Base-by-base conservation (phyloP, 2,113 vertebrate species). In the Atrichornis clamosus region DNA sequence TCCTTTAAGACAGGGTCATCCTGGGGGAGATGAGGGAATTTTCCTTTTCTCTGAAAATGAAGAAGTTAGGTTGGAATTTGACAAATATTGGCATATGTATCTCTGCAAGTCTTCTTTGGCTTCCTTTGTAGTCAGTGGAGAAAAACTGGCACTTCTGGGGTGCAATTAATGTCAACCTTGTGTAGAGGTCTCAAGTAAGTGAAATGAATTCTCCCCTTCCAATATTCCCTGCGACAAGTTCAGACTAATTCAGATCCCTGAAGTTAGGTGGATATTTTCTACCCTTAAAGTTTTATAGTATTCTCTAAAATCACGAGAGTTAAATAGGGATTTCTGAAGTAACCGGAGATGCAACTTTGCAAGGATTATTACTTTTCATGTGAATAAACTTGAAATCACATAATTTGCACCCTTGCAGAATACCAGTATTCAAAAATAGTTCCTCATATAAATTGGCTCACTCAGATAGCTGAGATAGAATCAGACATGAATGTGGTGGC, bases 1-100 rank as follows among this genome's bases (percentile, higher is more conserved):
- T 90, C 78, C 82, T 95, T 94, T 89, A 94, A 93, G 89, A 75
- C 4, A 68, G 53, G 81, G 70, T 95, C 70, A 85, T 69, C 79
- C 87, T 82, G 33, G 33, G 78, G 72, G 81, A 96, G 78, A 82
- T 32, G 46, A 88, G 62, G 79, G 78, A 93, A 65, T 85, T 90
- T 79, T 90, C 37, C 2, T 3, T 87, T 82, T 73, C 46, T 68
- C 67, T 37, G 46, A n/a, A 58, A 85, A 81, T 76, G 49, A 82
- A 68, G 82, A 56, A 52, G 20, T 93, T 91, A 85, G 49, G 62
- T 44, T 93, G 75, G 58, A 90, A 88, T 94, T 83, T 62, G 75
- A 76, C 50, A 90, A 93, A 65, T 76, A 78, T 60, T 80, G 87
- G 59, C 50, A 86, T 70, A 23, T 69, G 33, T 46, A 86, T 56